Evolutionary conservation across 2,797 vertebrate genomes (phyloP).

Genomic region (Phoebastria nigripes): DNA sequence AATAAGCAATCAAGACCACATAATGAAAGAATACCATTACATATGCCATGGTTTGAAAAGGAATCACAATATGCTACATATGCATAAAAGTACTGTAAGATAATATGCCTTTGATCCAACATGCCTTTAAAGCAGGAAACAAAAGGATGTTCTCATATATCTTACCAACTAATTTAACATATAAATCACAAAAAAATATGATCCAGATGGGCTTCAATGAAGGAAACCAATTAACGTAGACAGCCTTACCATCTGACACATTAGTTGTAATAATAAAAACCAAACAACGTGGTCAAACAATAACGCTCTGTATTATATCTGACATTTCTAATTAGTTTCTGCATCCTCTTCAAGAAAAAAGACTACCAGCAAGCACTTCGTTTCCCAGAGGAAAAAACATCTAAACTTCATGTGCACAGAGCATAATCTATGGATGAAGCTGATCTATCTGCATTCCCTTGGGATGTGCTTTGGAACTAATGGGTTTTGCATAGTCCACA

Average conservation of each 20-base stretch:
- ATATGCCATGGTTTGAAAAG: background rate
- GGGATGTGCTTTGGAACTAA: slow-evolving; percentile 46
- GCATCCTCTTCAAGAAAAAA: slow-evolving; percentile 35
- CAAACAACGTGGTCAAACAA: slow-evolving; percentile 59
- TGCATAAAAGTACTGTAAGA: slow-evolving; percentile 23
- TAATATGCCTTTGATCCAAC: slow-evolving; percentile 38
- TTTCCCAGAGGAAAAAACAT: slow-evolving; percentile 48
- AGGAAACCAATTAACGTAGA: slow-evolving; percentile 64
- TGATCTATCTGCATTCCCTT: slow-evolving; percentile 36
- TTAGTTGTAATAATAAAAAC: slow-evolving; percentile 64
- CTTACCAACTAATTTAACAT: slow-evolving; percentile 59
- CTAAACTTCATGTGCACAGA: slow-evolving; percentile 7
- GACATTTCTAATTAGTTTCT: slow-evolving; percentile 67
- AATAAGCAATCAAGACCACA: background rate
- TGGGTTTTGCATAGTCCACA: slow-evolving; percentile 53
- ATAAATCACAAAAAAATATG: slow-evolving; percentile 68
- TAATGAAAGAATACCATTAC: background rate
- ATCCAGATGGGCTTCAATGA: slow-evolving; percentile 68
- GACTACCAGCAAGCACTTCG: slow-evolving; percentile 24
- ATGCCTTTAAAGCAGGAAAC: slow-evolving; percentile 60
- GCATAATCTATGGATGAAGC: background rate
- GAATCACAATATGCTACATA: background rate
- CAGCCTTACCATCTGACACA: slow-evolving; percentile 64
- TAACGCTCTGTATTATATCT: slow-evolving; percentile 34
- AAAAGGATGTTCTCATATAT: slow-evolving; percentile 68